Evolutionary conservation across 2,888 invertebrate genomes (phyloP).

Genomic region (Xylocampa areola): DNA sequence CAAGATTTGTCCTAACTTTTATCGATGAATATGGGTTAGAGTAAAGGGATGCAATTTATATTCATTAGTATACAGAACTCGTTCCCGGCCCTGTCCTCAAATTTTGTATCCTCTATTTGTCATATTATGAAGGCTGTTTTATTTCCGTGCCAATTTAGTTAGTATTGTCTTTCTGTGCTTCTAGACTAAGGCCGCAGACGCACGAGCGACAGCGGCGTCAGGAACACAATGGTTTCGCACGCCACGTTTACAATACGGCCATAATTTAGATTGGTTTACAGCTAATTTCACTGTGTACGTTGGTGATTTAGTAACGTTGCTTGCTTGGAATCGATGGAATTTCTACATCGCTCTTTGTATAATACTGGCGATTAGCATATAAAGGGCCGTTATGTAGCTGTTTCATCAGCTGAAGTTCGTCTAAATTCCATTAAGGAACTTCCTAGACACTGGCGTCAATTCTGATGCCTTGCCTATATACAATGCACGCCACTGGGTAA

Average conservation of each 20-base stretch:
- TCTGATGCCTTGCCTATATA: too few relatives aligned
- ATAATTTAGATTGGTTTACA: constrained; percentile 4
- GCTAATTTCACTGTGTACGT: constrained; percentile 6
- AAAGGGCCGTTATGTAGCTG: neutral
- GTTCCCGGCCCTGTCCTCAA: too few relatives aligned
- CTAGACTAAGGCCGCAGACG: constrained; percentile 29
- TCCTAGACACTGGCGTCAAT: too few relatives aligned
- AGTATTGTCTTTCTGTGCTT: constrained; percentile 29
- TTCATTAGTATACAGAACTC: too few relatives aligned
- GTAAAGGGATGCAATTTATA: too few relatives aligned
- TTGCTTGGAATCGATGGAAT: neutral
- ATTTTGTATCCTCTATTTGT: neutral
- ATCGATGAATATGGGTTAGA: too few relatives aligned
- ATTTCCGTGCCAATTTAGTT: constrained; percentile 14
- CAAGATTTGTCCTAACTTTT: too few relatives aligned
- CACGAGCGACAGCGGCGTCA: neutral
- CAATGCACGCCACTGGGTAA: too few relatives aligned
- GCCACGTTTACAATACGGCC: constrained; percentile 12
- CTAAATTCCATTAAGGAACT: too few relatives aligned
- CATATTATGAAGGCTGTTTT: constrained; percentile 7
- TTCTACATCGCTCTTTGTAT: neutral
- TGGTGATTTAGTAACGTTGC: neutral
- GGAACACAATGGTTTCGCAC: constrained; percentile 20
- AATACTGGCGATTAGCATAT: neutral
- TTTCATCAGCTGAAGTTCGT: too few relatives aligned